Conservation (phyloP, 2,888 invertebrate species). For the Stenurella melanura region DNA sequence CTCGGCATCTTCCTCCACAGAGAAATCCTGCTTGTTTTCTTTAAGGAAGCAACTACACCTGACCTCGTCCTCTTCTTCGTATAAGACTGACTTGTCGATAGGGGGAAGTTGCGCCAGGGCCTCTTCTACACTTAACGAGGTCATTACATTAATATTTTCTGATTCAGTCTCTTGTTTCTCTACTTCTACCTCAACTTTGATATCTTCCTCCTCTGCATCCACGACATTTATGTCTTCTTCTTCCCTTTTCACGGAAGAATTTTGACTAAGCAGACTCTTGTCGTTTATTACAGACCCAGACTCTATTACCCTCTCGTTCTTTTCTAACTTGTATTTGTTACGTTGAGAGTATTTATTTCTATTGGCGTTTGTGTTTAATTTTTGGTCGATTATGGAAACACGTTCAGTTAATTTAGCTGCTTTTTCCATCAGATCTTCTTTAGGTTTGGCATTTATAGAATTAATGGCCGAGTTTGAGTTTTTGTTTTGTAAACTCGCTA, state of each 20-base stretch:
- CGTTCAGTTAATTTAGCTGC: slow-evolving; percentile 72
- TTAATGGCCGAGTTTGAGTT: slow-evolving; percentile 57
- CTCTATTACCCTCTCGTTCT: slow-evolving; percentile 65
- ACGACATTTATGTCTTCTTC: slow-evolving; percentile 60
- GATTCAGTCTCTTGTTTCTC: slow-evolving; percentile 62
- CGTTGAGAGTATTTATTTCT: slow-evolving; percentile 68
- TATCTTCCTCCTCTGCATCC: slow-evolving; percentile 56
- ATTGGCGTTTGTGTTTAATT: slow-evolving; percentile 69
- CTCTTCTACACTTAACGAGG: slow-evolving; percentile 75
- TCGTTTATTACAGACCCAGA: slow-evolving; percentile 70
- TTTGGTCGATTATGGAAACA: slow-evolving; percentile 71
- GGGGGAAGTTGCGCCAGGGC: slow-evolving; percentile 82
- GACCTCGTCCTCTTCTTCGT: slow-evolving; percentile 60
- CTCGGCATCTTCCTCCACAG: slow-evolving; percentile 63
- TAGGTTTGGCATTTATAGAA: slow-evolving; percentile 58
- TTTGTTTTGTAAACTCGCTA: slow-evolving; percentile 82
- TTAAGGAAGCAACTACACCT: slow-evolving; percentile 67
- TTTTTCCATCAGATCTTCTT: slow-evolving; percentile 70
- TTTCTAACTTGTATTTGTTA: slow-evolving; percentile 57
- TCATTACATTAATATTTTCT: slow-evolving; percentile 48
- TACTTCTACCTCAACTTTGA: slow-evolving; percentile 42
- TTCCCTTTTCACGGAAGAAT: slow-evolving; percentile 54
- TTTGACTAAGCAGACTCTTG: slow-evolving; percentile 57
- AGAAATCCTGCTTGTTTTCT: slow-evolving; percentile 66
- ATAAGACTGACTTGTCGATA: slow-evolving; percentile 73